phyloP scores from a whole-genome alignment of 2,888 invertebrate genomes.

The Caenorhabditis japonica region DNA sequence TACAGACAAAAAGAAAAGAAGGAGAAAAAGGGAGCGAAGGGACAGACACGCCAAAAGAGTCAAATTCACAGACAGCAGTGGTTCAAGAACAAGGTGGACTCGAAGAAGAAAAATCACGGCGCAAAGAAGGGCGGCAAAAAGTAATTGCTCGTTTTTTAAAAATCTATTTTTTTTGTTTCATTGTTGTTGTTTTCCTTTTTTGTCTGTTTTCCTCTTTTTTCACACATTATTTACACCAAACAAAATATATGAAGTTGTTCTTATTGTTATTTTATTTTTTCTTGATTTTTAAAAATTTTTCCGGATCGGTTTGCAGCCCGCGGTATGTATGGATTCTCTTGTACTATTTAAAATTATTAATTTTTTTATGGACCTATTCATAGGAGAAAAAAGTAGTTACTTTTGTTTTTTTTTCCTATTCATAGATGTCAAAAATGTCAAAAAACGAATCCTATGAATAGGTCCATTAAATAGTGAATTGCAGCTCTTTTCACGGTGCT shows the following conservation, averaged over 20 bases:
- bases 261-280: no score
- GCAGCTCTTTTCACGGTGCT: no score
- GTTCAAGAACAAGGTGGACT: slow-evolving; percentile 61
- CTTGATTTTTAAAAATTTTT: not conserved
- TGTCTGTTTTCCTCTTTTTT: not conserved
- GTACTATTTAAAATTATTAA: not conserved
- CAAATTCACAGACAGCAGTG: slow-evolving; percentile 65
- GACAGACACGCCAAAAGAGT: slow-evolving; percentile 62
- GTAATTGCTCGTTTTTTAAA: not conserved
- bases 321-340: no score
- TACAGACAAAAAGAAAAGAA: slow-evolving; percentile 46
- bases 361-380: not conserved
- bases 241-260: not conserved
- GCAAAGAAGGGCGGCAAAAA: slow-evolving; percentile 52
- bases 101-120: slow-evolving; percentile 60
- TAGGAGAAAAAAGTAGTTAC: not conserved
- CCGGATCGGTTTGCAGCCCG: not conserved
- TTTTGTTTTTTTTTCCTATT: no score
- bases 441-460: no score
- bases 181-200: slow-evolving; percentile 12
- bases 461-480: no score
- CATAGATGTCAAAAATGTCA: no score
- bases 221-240: not conserved
- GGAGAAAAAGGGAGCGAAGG: slow-evolving; percentile 48
- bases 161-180: slow-evolving; percentile 31